Evolutionary conservation across 2,888 invertebrate genomes (phyloP).

Genomic region (Diaphora mendica): DNA sequence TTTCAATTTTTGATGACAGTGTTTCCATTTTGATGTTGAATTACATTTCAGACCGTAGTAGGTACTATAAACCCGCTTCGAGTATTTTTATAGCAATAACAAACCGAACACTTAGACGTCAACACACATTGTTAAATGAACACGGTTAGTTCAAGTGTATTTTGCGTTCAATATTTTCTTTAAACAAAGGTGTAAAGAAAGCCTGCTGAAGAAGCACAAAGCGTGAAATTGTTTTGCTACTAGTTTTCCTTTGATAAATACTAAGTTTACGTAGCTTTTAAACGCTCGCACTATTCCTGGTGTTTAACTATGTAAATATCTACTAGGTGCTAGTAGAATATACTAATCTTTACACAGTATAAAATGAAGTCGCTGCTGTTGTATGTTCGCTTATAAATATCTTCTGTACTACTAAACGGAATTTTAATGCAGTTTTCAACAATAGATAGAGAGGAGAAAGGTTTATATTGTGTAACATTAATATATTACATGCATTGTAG

Average conservation of each 20-base stretch:
- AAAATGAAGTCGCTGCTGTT: too few relatives aligned
- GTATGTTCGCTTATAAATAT: too few relatives aligned
- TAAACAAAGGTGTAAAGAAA: constrained; percentile 48
- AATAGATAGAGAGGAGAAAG: too few relatives aligned
- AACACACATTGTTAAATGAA: constrained; percentile 21
- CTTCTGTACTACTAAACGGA: too few relatives aligned
- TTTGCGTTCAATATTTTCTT: constrained; percentile 50
- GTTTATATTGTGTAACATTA: too few relatives aligned
- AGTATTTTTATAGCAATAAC: constrained; percentile 15
- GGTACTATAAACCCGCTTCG: constrained; percentile 2
- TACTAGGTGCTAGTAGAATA: not conserved
- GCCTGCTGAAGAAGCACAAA: constrained; percentile 44
- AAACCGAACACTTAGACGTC: constrained; percentile 14
- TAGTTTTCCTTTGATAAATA: constrained; percentile 41
- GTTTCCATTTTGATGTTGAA: not conserved
- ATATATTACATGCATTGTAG: too few relatives aligned
- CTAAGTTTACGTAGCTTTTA: constrained; percentile 21
- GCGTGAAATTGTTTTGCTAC: constrained; percentile 51
- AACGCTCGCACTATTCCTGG: constrained; percentile 9
- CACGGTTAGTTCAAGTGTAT: constrained; percentile 40
- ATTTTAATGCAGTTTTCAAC: too few relatives aligned
- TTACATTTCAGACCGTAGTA: not conserved
- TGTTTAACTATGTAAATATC: not conserved
- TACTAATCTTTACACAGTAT: not conserved
- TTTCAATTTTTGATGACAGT: not conserved